phyloP scores from a whole-genome alignment of 2,797 vertebrate species.

The Sebastes oblongus region DNA sequence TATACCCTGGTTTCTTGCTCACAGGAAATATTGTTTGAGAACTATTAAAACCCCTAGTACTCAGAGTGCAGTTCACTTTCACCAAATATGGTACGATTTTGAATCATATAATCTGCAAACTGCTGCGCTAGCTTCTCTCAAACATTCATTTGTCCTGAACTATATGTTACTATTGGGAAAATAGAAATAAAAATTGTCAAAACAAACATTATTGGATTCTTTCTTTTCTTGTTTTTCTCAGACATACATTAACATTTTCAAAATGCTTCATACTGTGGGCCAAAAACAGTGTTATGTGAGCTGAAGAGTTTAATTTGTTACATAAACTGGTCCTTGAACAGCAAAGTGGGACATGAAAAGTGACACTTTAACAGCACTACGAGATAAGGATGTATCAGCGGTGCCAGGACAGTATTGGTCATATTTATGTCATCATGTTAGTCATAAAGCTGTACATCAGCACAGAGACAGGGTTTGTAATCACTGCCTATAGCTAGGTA shows the following conservation, averaged over 20 bases:
- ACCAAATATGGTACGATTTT: slow-evolving; percentile 57
- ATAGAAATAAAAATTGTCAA: slow-evolving; percentile 84
- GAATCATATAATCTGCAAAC: slow-evolving; percentile 61
- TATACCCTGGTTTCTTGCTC: slow-evolving; percentile 43
- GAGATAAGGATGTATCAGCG: neutral
- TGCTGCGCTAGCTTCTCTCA: slow-evolving; percentile 70
- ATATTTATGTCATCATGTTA: slow-evolving; percentile 15
- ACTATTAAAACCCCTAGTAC: slow-evolving; percentile 20
- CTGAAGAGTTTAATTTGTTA: slow-evolving; percentile 11
- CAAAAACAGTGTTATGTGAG: neutral
- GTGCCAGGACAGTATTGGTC: neutral
- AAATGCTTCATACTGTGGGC: neutral
- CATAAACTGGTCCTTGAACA: slow-evolving; percentile 34
- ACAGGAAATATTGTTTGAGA: slow-evolving; percentile 44
- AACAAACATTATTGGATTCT: slow-evolving; percentile 31
- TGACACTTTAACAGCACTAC: slow-evolving; percentile 4
- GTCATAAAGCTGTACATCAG: neutral
- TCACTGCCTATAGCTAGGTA: neutral
- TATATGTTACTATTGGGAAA: slow-evolving; percentile 79
- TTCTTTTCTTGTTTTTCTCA: neutral
- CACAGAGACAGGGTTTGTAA: neutral
- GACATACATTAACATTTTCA: neutral
- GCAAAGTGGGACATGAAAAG: slow-evolving; percentile 17
- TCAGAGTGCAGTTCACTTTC: slow-evolving; percentile 44
- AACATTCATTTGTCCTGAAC: slow-evolving; percentile 74